These are phyloP conservation scores for Triplophysa tibetana DNA, from an alignment of 2,113 vertebrate genomes.

Conservation along the genomic window DNA sequence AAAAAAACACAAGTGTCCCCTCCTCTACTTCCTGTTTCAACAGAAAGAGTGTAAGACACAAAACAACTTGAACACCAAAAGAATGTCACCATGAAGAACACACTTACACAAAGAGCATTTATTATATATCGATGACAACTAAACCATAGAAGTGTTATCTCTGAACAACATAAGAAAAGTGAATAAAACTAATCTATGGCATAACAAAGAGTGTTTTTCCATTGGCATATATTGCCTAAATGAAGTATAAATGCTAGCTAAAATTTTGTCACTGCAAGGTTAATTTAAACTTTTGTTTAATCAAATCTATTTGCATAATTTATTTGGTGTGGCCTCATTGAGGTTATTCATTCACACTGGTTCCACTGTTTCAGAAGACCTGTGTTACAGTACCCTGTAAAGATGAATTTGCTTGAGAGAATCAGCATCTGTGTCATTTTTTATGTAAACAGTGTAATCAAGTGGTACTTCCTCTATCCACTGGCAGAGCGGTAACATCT, in stretches of 20 bases:
- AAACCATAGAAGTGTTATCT: background rate
- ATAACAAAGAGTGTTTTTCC: background rate
- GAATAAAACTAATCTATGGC: background rate
- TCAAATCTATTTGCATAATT: background rate
- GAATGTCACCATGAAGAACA: background rate
- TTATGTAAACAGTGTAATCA: constrained; percentile 74
- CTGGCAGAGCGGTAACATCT: constrained; percentile 66
- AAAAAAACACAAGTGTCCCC: background rate
- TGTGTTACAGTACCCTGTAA: constrained; percentile 80
- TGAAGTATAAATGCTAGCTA: background rate
- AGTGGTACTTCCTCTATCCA: constrained; percentile 87
- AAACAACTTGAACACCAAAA: background rate
- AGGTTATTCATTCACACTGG: background rate
- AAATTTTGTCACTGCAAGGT: background rate
- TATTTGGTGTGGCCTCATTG: background rate
- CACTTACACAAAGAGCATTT: background rate
- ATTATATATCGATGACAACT: background rate
- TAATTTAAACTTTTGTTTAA: background rate
- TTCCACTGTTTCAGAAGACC: background rate
- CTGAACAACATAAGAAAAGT: background rate
- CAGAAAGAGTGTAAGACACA: background rate
- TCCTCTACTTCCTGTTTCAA: constrained; percentile 16
- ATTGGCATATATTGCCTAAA: background rate
- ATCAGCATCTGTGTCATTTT: constrained; percentile 78
- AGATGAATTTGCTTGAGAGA: constrained; percentile 86